phyloP scores from a whole-genome alignment of 2,888 invertebrate genomes.

The Anagyrus pseudococci region DNA sequence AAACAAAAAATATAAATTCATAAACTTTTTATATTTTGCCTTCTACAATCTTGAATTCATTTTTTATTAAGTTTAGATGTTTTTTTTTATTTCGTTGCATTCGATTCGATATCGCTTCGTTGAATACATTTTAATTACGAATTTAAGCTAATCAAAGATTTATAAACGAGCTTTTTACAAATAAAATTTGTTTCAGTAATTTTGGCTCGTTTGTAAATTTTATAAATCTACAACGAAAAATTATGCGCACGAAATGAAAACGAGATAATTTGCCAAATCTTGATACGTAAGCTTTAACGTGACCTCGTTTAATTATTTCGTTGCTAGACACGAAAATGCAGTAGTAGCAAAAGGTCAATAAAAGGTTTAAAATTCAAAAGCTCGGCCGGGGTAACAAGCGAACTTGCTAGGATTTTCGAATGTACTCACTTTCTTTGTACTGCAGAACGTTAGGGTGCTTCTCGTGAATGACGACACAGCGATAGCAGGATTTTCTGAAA shows the following conservation, averaged over 20 bases:
- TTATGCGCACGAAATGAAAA: too few relatives aligned
- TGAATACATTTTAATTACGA: too few relatives aligned
- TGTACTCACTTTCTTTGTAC: constrained; percentile 95
- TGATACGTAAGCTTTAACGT: background rate
- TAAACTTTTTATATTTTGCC: too few relatives aligned
- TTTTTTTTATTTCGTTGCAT: background rate
- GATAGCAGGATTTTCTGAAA: constrained; percentile 89
- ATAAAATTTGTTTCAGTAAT: too few relatives aligned
- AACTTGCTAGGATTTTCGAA: background rate
- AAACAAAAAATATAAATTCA: too few relatives aligned
- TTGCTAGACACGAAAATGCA: background rate
- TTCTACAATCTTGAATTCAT: too few relatives aligned
- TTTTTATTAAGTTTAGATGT: constrained; percentile 51
- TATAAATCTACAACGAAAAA: too few relatives aligned
- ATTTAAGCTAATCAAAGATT: too few relatives aligned
- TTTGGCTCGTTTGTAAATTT: too few relatives aligned
- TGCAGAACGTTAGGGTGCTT: constrained; percentile 94
- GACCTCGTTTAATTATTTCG: background rate
- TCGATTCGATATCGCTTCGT: too few relatives aligned
- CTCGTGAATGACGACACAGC: constrained; percentile 94
- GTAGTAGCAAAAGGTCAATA: background rate
- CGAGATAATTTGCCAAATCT: too few relatives aligned
- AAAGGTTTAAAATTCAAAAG: background rate
- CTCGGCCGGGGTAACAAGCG: background rate
- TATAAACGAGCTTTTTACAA: too few relatives aligned